A percentile compares a stretch with the other conserved stretches of the same genome.
phyloP scores from a whole-genome alignment of 1,140 invertebrate species.

The Drosophila pachea region DNA sequence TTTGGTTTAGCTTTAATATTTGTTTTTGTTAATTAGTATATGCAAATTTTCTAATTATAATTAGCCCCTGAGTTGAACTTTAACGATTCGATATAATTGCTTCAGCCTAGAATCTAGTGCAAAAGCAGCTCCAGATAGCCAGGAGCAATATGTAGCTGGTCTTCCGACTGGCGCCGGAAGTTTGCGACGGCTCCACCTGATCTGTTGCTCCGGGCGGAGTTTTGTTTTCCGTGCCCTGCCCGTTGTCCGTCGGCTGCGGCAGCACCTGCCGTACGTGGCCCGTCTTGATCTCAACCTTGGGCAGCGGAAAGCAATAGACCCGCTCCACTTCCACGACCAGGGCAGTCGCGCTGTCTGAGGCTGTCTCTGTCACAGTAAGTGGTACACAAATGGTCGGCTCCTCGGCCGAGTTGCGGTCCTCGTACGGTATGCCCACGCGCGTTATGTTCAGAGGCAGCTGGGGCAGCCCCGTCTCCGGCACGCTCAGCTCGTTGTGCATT shows the following conservation, averaged over 20 bases:
- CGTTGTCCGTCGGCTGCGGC: slow-evolving; percentile 20
- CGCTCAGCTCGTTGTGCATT: slow-evolving; percentile 61
- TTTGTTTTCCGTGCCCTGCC: slow-evolving; percentile 15
- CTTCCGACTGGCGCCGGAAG: background rate
- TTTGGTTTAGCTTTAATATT: slow-evolving; percentile 45
- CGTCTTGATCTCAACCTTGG: slow-evolving; percentile 58
- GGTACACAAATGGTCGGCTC: slow-evolving; percentile 73
- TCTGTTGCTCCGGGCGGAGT: slow-evolving; percentile 2
- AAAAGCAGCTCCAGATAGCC: slow-evolving; percentile 13
- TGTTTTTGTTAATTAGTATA: slow-evolving; percentile 16
- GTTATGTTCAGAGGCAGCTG: slow-evolving; percentile 65
- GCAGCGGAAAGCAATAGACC: slow-evolving; percentile 71
- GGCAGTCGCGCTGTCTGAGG: slow-evolving; percentile 42
- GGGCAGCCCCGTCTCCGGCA: slow-evolving; percentile 52
- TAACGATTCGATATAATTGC: slow-evolving; percentile 23
- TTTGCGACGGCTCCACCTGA: background rate
- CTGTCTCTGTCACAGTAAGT: slow-evolving; percentile 56
- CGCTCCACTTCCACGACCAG: slow-evolving; percentile 65
- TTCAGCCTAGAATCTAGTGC: slow-evolving; percentile 6
- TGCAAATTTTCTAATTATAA: slow-evolving; percentile 27
- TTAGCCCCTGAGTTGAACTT: slow-evolving; percentile 61
- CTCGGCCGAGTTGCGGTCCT: slow-evolving; percentile 62
- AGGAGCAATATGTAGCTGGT: slow-evolving; percentile 1
- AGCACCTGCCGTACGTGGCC: slow-evolving; percentile 41
- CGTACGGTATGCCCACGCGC: slow-evolving; percentile 66